A percentile compares a stretch with the other conserved stretches of the same genome.
phyloP scores from a whole-genome alignment of 2,888 invertebrate species.

The Habroteleia sp. region DNA sequence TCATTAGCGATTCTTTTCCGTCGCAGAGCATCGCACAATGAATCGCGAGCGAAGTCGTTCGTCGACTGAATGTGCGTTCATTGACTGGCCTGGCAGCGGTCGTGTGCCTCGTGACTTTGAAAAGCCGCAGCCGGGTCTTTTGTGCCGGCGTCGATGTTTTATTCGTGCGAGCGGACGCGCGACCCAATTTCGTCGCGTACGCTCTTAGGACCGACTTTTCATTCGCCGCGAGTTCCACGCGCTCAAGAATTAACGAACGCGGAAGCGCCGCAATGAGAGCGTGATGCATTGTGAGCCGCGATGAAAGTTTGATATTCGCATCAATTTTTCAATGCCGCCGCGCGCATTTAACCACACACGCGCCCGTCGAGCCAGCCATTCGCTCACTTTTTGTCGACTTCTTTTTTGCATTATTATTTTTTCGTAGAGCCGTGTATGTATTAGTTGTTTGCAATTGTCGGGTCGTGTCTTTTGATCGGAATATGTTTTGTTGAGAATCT shows the following conservation, averaged over 20 bases:
- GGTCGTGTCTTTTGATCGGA: too few species aligned
- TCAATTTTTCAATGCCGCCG: constrained; percentile 47
- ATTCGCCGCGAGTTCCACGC: constrained; percentile 46
- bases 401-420: too few species aligned
- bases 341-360: constrained; percentile 2
- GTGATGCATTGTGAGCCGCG: constrained; percentile 49
- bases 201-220: constrained; percentile 49
- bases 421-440: too few species aligned
- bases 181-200: constrained; percentile 33
- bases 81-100: constrained; percentile 19
- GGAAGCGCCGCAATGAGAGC: constrained; percentile 56
- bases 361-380: too few species aligned
- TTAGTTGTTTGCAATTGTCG: too few species aligned
- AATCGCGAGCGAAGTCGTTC: constrained; percentile 4
- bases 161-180: constrained; percentile 32
- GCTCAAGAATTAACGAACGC: constrained; percentile 51
- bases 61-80: constrained; percentile 31
- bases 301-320: constrained; percentile 53
- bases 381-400: too few species aligned
- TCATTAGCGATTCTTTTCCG: constrained; percentile 18
- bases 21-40: background rate
- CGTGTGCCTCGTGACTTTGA: constrained; percentile 38
- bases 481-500: too few species aligned
- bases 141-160: constrained; percentile 15
- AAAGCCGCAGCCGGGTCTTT: constrained; percentile 8